Base-by-base conservation (phyloP, 2,888 invertebrate genomes). In the Papilio gigon region DNA sequence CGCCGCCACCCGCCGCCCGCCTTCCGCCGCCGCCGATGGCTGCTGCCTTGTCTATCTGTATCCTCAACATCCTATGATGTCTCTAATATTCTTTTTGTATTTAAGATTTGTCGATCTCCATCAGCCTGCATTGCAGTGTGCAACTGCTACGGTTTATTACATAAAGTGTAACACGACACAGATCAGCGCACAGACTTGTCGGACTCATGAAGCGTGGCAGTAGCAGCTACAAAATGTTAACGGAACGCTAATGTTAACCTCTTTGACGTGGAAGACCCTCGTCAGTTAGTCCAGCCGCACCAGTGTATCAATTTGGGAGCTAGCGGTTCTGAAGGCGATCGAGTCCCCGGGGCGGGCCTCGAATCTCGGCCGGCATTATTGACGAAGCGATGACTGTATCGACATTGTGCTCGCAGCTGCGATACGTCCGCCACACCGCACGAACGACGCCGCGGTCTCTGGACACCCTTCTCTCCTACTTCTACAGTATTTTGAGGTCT, bases 311-410 rank as follows among this genome's bases (percentile, higher is more conserved):
- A 59, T 59, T 59, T 9, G 11, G 22, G 20, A 59, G 35, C 37
- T 22, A 37, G 59, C 14, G 33, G 33, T 59, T 20, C 59, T 59
- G 22, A 22, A 35, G 35, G 14, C 59, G 22, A 50, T 37, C 35
- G 59, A 59, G 59, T 59, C 59, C 59, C 59, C 4, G 4, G 59
- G 59, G 59, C 27, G n/a, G 50, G 59, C 59, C 35, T 37, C 59
- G 35, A 37, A 59, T 37, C 37, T 37, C 59, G 37, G 22, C 14
- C 22, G 22, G 22, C 12, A 11, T 35, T 35, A 35, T 6, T 6
- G 33, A 8, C 33, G 33, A 35, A 35, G 33, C 33, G 2, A 35
- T 35, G 1, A 35, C n/a, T 44, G 42, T 20, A 20, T 9, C 3
- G 12, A 44, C 20, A 44, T 44, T 44, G 44, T 42, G 8, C 17